Evolutionary conservation across 1,140 invertebrate species (phyloP).

Genomic region (Heliconius nattereri): DNA sequence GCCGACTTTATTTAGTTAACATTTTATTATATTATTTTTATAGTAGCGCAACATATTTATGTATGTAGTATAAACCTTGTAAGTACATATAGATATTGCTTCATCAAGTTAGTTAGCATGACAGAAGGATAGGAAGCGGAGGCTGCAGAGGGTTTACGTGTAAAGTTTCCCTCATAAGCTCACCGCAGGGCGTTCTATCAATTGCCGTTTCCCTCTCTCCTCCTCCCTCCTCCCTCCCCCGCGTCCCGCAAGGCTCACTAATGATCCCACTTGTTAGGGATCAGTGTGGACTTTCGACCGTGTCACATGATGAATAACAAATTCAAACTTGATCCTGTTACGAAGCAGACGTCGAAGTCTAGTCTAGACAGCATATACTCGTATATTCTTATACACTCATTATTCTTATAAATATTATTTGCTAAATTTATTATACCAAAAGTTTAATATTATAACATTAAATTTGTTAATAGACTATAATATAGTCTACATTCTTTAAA

Average conservation of each 20-base stretch:
- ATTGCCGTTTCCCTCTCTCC: slow-evolving; percentile 53
- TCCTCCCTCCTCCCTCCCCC: background rate
- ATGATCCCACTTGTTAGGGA: slow-evolving; percentile 80
- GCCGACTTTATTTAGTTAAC: too few relatives aligned
- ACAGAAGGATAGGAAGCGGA: slow-evolving; percentile 56
- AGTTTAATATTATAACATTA: too few relatives aligned
- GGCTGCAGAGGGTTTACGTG: slow-evolving; percentile 64
- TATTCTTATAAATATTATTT: background rate
- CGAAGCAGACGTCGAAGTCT: slow-evolving; percentile 21
- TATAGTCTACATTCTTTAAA: too few relatives aligned
- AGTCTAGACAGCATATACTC: background rate
- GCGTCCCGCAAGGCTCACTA: slow-evolving; percentile 57
- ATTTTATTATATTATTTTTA: too few relatives aligned
- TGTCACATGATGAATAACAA: slow-evolving; percentile 76
- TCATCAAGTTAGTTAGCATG: slow-evolving; percentile 51
- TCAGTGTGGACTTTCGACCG: slow-evolving; percentile 71
- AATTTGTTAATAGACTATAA: too few relatives aligned
- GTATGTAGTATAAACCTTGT: background rate
- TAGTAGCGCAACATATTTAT: too few relatives aligned
- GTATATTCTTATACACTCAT: background rate
- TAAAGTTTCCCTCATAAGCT: slow-evolving; percentile 77
- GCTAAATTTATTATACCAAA: background rate
- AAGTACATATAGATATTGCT: background rate
- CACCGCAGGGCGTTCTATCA: slow-evolving; percentile 75
- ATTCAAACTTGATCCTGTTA: slow-evolving; percentile 33